Base-by-base conservation (phyloP, 2,113 vertebrate genomes). In the Manacus vitellinus region DNA sequence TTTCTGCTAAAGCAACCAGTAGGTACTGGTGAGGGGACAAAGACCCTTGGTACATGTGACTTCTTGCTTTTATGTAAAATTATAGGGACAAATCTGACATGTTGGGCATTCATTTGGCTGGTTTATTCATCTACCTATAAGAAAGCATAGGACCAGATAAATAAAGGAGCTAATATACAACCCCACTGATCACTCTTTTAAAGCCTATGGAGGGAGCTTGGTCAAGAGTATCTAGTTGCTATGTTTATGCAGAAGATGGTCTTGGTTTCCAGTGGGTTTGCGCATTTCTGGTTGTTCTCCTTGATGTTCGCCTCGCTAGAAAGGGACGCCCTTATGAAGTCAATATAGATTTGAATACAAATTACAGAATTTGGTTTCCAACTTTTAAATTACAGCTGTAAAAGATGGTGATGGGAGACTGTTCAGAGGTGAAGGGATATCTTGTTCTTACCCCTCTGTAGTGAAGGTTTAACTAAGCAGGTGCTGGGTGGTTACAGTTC, bases 71-170 rank as follows among this genome's bases (percentile, higher is more conserved):
- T 37, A 7, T 17, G 15, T 47, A 25, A 63, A 79, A 86, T 54
- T 55, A 16, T 3, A 33, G 12, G 8, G 17, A 71, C 12, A 71
- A 89, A 79, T 56, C 11, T 85, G 51, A 31, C 27, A 25, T 14
- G 7, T 11, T 46, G 65, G 23, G 8, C 31, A 20, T 54, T 83
- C 46, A 10, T 49, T 77, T 12, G 4, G 21, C 37, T 73, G 15
- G 22, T 70, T 92, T 58, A 84, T 39, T 21, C 23, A 56, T 46
- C 28, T 30, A 8, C 31, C 4, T 73, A 13, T 66, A 8, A 71
- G n/a, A 59, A 87, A 84, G 17, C 0, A 0, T 6, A 62, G n/a
- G 12, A 52, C 21, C 0, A 7, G 19, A 39, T 39, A 6, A 24
- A n/a, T 44, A 59, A 68, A 70, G 28, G 8, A 70, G 16, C 8